A percentile compares a stretch with the other conserved stretches of the same genome.
Evolutionary conservation across 2,888 invertebrate genomes (phyloP).

Genomic region (Melipona bicolor): DNA sequence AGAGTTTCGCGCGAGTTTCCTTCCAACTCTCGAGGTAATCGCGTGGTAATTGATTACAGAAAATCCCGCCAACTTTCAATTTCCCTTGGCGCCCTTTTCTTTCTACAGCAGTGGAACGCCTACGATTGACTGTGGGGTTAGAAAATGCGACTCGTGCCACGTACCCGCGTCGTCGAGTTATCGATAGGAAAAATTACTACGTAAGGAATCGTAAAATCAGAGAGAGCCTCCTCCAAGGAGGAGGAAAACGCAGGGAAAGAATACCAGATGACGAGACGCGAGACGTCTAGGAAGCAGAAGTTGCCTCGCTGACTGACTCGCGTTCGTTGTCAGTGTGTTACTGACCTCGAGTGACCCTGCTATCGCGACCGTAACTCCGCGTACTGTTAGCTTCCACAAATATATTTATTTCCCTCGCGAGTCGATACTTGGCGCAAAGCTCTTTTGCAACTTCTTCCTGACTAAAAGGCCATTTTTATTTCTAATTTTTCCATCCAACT

Average conservation of each 20-base stretch:
- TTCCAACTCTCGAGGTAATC: slow-evolving; percentile 4
- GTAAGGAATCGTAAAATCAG: slow-evolving; percentile 5
- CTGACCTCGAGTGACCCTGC: slow-evolving; percentile 83
- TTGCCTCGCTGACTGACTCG: slow-evolving; percentile 57
- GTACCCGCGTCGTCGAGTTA: background rate
- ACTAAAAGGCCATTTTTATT: background rate
- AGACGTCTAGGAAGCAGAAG: slow-evolving; percentile 52
- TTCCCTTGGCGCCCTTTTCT: slow-evolving; percentile 36
- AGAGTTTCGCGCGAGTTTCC: background rate
- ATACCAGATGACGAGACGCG: slow-evolving; percentile 11
- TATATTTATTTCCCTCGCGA: slow-evolving; percentile 60
- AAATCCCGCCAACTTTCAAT: slow-evolving; percentile 43
- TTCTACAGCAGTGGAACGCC: background rate
- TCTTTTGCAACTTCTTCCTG: too few species aligned
- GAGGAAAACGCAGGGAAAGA: background rate
- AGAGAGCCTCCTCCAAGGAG: background rate
- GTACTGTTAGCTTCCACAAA: slow-evolving; percentile 79
- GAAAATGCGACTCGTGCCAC: background rate
- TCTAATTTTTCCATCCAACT: background rate
- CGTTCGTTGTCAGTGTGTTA: slow-evolving; percentile 81
- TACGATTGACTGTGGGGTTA: background rate
- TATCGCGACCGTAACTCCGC: slow-evolving; percentile 78
- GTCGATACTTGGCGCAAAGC: background rate
- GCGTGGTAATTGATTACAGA: slow-evolving; percentile 15
- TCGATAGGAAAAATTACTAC: background rate